Percentiles rank a stretch among this genome's conserved stretches.
Evolutionary conservation across 2,888 invertebrate species (phyloP).

Genomic region (Drosophila anomelani): DNA sequence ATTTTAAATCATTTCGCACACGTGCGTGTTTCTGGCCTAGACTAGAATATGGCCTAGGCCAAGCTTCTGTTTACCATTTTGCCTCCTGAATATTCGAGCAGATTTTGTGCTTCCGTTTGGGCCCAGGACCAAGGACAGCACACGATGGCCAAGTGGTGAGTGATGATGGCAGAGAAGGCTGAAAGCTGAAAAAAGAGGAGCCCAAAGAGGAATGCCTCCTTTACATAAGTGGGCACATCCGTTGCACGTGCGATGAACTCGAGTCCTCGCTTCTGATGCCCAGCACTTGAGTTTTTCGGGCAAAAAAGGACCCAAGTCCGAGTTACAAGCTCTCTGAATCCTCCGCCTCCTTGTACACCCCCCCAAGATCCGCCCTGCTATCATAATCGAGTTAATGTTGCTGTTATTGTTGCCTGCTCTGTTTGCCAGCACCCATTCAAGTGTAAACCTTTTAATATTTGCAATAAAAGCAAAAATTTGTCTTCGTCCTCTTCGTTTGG

Average conservation of each 20-base stretch:
- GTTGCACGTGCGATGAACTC: conserved; percentile 45
- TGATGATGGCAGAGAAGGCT: neutral
- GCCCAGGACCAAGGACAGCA: neutral
- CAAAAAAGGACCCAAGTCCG: conserved; percentile 11
- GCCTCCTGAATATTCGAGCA: conserved; percentile 29
- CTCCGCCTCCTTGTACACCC: neutral
- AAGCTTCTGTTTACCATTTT: conserved; percentile 6
- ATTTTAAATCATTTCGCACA: conserved; percentile 37
- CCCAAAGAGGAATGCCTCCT: conserved; percentile 16
- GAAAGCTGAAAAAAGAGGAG: neutral
- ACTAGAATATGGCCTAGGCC: conserved; percentile 1
- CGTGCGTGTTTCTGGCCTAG: conserved; percentile 36
- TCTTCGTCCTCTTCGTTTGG: conserved; percentile 17
- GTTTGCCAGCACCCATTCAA: conserved; percentile 54
- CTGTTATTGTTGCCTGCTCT: conserved; percentile 41
- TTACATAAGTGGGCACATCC: conserved; percentile 46
- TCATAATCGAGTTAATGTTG: conserved; percentile 66
- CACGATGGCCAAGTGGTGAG: conserved; percentile 9
- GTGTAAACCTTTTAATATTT: conserved; percentile 75
- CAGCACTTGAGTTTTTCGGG: conserved; percentile 17
- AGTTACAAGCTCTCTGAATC: neutral
- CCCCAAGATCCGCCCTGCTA: conserved; percentile 39
- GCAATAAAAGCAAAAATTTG: conserved; percentile 58
- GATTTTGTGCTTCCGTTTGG: conserved; percentile 21
- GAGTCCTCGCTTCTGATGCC: conserved; percentile 2